Conservation (phyloP, 2,113 vertebrate species). For the Mustela lutreola region DNA sequence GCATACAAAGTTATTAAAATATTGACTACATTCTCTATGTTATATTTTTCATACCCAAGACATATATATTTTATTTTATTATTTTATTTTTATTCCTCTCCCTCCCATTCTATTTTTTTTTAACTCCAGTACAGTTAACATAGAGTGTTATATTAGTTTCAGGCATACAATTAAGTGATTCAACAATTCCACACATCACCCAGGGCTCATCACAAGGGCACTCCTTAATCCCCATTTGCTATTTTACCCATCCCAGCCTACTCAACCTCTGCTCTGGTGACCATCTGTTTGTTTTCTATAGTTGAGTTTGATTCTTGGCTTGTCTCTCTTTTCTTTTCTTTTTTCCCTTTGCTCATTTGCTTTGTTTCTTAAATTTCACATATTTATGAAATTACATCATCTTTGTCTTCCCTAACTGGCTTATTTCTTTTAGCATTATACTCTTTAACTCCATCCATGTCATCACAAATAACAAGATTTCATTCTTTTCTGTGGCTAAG, state of each 20-base stretch:
- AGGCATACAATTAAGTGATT: neutral
- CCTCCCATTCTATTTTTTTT: neutral
- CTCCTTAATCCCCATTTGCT: neutral
- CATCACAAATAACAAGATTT: neutral
- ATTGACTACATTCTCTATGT: neutral
- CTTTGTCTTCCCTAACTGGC: neutral
- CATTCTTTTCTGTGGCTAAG: neutral
- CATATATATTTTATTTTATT: neutral
- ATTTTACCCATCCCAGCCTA: neutral
- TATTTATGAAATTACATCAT: neutral
- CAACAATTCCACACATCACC: neutral
- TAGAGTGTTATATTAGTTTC: neutral
- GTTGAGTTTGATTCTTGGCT: neutral
- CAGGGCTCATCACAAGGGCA: neutral
- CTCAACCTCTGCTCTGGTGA: neutral
- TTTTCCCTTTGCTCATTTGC: neutral
- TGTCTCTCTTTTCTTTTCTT: neutral
- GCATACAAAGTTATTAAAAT: neutral
- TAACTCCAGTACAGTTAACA: neutral
- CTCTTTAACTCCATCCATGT: neutral
- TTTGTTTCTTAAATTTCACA: neutral
- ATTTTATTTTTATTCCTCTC: neutral
- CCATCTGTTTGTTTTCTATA: neutral
- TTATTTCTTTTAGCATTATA: neutral
- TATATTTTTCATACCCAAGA: neutral